Conservation (phyloP, 1,140 invertebrate genomes). For the Drosophila carrolli region DNA sequence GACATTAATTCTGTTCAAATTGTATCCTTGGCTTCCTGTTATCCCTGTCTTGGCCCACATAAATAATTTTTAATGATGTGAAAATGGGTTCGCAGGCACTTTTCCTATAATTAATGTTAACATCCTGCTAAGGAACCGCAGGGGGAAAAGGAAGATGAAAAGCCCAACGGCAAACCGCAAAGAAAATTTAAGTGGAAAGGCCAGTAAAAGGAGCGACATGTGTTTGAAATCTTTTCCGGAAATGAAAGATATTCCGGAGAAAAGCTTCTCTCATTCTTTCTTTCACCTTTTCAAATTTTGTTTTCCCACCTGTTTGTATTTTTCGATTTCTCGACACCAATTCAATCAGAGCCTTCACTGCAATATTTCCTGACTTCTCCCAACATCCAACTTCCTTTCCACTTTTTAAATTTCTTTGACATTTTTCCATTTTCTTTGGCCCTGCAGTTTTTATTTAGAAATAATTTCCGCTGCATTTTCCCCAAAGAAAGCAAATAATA, state of each 20-base stretch:
- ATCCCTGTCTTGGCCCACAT: slow-evolving; percentile 41
- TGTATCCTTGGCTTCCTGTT: slow-evolving; percentile 45
- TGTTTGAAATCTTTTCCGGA: slow-evolving; percentile 29
- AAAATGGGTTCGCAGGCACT: slow-evolving; percentile 49
- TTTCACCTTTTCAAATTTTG: not conserved
- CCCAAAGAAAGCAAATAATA: slow-evolving; percentile 2
- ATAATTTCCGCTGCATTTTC: slow-evolving; percentile 51
- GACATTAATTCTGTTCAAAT: slow-evolving; percentile 49
- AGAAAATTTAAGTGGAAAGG: slow-evolving; percentile 36
- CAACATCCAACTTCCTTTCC: not conserved
- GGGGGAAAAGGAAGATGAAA: slow-evolving; percentile 2
- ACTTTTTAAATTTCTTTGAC: slow-evolving; percentile 34
- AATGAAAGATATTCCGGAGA: slow-evolving; percentile 16
- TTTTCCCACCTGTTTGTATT: slow-evolving; percentile 6
- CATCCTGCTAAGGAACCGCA: slow-evolving; percentile 14
- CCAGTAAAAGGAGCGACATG: slow-evolving; percentile 28
- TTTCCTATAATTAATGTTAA: slow-evolving; percentile 53
- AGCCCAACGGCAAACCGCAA: slow-evolving; percentile 19
- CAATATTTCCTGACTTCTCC: slow-evolving; percentile 14
- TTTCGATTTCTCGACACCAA: slow-evolving; percentile 25
- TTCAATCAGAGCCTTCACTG: slow-evolving; percentile 27
- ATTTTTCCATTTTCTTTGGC: slow-evolving; percentile 35
- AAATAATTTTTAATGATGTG: slow-evolving; percentile 70
- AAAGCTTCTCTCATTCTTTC: not conserved
- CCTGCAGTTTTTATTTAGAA: slow-evolving; percentile 35